phyloP scores from a whole-genome alignment of 2,888 invertebrate species.

The Stenotaenia linearis region DNA sequence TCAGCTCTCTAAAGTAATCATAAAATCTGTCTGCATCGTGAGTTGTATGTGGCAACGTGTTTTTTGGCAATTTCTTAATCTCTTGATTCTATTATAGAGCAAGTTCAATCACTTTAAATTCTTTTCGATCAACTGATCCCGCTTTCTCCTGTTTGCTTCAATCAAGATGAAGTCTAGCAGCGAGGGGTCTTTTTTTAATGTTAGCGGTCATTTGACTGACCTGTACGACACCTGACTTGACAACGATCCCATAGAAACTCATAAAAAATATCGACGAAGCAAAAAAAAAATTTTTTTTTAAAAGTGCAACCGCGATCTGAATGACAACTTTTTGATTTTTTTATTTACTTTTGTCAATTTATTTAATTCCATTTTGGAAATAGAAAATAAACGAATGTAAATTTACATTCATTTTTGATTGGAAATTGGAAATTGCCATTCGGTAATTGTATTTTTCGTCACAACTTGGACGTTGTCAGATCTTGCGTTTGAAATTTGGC shows the following conservation, averaged over 20 bases:
- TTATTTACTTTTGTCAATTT: background rate
- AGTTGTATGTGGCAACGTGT: slow-evolving; percentile 1
- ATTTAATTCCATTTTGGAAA: background rate
- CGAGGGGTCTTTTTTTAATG: slow-evolving; percentile 21
- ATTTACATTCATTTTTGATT: background rate
- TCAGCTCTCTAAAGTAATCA: background rate
- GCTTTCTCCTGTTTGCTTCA: slow-evolving; percentile 5
- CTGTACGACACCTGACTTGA: slow-evolving; percentile 26
- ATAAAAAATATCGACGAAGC: background rate
- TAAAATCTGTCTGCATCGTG: background rate
- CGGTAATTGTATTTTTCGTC: slow-evolving; percentile 2
- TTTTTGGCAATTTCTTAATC: slow-evolving; percentile 21
- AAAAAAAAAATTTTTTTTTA: background rate
- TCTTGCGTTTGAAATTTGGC: slow-evolving; percentile 2
- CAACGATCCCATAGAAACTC: slow-evolving; percentile 4
- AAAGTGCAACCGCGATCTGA: background rate
- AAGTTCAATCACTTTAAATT: slow-evolving; percentile 20
- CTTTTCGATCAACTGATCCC: slow-evolving; percentile 26
- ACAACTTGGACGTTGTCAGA: slow-evolving; percentile 1
- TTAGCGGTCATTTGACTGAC: slow-evolving; percentile 13
- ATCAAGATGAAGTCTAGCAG: background rate
- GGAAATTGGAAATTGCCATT: background rate
- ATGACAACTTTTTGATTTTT: background rate
- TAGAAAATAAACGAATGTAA: background rate
- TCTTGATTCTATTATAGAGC: slow-evolving; percentile 2